phyloP scores from a whole-genome alignment of 2,797 vertebrate genomes.

The Propithecus perrieri region DNA sequence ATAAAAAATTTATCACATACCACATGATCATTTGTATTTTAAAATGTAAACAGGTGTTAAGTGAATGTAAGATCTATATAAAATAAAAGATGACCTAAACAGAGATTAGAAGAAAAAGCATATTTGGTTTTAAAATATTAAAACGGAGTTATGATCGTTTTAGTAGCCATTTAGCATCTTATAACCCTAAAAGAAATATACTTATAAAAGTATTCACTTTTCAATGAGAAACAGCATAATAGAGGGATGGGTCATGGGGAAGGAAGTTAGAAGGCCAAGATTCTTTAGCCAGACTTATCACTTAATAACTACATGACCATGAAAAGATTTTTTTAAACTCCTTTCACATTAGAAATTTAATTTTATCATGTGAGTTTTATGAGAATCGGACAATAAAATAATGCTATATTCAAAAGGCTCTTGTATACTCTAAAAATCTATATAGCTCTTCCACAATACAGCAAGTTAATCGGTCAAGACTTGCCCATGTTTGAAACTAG shows the following conservation, averaged over 20 bases:
- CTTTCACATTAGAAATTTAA: not conserved
- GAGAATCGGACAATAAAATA: not conserved
- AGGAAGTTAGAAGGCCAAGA: not conserved
- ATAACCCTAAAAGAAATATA: not conserved
- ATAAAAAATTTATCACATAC: not conserved
- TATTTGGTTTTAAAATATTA: not conserved
- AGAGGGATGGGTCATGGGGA: not conserved
- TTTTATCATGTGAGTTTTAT: not conserved
- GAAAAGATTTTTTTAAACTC: not conserved
- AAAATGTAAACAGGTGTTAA: not conserved
- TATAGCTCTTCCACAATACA: not conserved
- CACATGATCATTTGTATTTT: not conserved
- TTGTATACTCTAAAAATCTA: not conserved
- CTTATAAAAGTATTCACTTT: too few relatives aligned
- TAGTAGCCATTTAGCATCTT: not conserved
- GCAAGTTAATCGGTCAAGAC: not conserved
- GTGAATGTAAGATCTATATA: not conserved
- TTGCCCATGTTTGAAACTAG: not conserved
- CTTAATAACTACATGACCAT: not conserved
- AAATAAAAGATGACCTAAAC: not conserved
- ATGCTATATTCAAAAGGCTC: not conserved
- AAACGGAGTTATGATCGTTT: not conserved
- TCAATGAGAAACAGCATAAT: not conserved
- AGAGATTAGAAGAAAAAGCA: not conserved
- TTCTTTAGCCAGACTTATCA: not conserved